Evolutionary conservation across 2,888 invertebrate species (phyloP), one percentile per base, ranked within the genome.

Genomic region (Eristalis arbustorum): DNA sequence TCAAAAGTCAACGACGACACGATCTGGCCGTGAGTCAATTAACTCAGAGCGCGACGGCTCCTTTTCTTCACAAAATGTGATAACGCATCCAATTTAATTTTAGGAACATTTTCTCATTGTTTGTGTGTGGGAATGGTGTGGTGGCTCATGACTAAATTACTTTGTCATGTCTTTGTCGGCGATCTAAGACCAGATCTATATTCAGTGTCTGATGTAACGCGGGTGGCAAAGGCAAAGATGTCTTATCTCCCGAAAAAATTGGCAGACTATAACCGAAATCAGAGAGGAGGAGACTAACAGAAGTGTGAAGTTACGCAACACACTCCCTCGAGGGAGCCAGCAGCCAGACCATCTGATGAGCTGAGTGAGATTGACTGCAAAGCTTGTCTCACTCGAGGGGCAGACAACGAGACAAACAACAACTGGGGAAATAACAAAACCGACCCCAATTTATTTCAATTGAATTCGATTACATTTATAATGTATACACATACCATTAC

Each of bases 401-500:
- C n/a, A n/a, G n/a, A n/a, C n/a, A n/a, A n/a, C n/a, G n/a, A n/a
- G n/a, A 40, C 57, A 64, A 72, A 61, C 31, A 31, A 31, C 31
- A 31, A 31, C 31, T 31, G 62, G 81, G n/a, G 68, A 76, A 72
- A 18, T 18, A 76, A 67, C 63, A 72, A 80, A n/a, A 84, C 75
- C 75, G 75, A 68, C 63, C 72, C 72, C 73, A 81, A 85, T 85
- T 85, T 81, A 81, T 64, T 81, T 81, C 81, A 85, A 85, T 81
- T 81, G 64, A 81, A 81, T 69, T 85, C 84, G 81, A 77, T 81
- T 73, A 61, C 76, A 69, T 72, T 82, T 78, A 42, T 73, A 74
- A 40, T 68, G 63, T 34, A 67, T 23, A 67, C 69, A 72, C 62
- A 67, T 14, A 57, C 61, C 28, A 66, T 67, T 71, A 66, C 56